These are phyloP conservation scores for Adrianichthys oophorus DNA, from an alignment of 2,797 vertebrate species.

Conservation along the genomic window DNA sequence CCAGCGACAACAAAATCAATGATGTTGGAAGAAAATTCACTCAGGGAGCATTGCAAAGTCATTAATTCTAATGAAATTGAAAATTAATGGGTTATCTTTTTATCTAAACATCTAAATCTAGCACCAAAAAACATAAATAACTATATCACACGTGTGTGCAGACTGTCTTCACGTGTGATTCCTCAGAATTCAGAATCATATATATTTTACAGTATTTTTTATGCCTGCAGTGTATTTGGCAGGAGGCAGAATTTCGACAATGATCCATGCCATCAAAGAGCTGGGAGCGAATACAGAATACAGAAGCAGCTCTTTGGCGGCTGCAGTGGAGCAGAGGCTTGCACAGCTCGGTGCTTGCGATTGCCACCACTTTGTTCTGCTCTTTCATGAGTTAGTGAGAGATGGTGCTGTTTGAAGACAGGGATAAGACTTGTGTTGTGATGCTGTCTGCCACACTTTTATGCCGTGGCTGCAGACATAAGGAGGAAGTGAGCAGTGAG, in stretches of 20 bases:
- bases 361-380: constrained; percentile 55
- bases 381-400: constrained; percentile 70
- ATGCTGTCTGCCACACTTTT: constrained; percentile 41
- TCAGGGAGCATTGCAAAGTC: constrained; percentile 47
- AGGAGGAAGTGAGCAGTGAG: constrained; percentile 48
- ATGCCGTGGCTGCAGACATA: constrained; percentile 39
- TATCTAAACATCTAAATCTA: constrained; percentile 35
- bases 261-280: constrained; percentile 64
- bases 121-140: background rate
- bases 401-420: constrained; percentile 74
- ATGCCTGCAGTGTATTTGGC: constrained; percentile 34
- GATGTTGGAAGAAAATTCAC: constrained; percentile 42
- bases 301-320: constrained; percentile 51
- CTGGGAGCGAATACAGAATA: constrained; percentile 56
- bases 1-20: constrained; percentile 46
- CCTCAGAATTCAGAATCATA: constrained; percentile 11
- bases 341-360: constrained; percentile 43
- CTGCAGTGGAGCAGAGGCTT: constrained; percentile 45
- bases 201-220: constrained; percentile 23
- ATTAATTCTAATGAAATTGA: constrained; percentile 30
- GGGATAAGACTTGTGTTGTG: constrained; percentile 55
- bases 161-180: background rate
- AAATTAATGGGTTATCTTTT: constrained; percentile 51
- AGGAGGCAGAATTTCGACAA: constrained; percentile 49
- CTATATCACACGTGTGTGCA: background rate